Conservation (phyloP, 2,113 vertebrate genomes). For the Octodon degus region DNA sequence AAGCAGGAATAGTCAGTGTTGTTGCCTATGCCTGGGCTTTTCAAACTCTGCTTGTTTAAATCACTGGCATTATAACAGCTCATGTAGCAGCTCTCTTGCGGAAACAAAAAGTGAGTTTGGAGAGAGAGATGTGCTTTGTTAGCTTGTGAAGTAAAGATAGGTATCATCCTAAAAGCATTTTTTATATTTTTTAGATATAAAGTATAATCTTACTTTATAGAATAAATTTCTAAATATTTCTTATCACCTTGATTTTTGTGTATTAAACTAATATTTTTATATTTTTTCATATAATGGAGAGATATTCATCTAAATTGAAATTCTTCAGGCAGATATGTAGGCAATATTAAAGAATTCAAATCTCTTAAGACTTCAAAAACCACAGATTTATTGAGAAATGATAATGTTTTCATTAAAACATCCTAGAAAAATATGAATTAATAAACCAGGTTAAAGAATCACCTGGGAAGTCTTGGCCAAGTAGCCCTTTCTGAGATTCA, state of each 20-base stretch:
- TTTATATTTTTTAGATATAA: neutral
- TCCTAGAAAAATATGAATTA: neutral
- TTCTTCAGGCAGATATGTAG: neutral
- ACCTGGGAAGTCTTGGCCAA: neutral
- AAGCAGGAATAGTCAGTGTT: neutral
- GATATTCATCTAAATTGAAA: neutral
- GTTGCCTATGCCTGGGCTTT: neutral
- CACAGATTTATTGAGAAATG: constrained; percentile 10
- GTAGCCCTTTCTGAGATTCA: neutral
- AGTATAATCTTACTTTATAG: neutral
- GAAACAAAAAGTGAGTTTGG: neutral
- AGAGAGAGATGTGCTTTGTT: neutral
- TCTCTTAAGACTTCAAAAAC: constrained; percentile 21
- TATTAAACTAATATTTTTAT: neutral
- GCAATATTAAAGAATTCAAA: neutral
- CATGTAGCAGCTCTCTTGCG: neutral
- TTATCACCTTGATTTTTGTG: constrained; percentile 1
- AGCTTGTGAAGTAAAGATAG: neutral
- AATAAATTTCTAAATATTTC: neutral
- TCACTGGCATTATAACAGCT: neutral
- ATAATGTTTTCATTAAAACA: constrained; percentile 39
- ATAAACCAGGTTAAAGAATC: neutral
- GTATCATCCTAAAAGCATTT: neutral
- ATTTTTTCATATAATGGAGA: constrained; percentile 11
- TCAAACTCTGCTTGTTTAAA: neutral